These are phyloP conservation scores for Anthopleura xanthogrammica DNA, from an alignment of 92 coral and sea anemone genomes.

Conservation along the genomic window DNA sequence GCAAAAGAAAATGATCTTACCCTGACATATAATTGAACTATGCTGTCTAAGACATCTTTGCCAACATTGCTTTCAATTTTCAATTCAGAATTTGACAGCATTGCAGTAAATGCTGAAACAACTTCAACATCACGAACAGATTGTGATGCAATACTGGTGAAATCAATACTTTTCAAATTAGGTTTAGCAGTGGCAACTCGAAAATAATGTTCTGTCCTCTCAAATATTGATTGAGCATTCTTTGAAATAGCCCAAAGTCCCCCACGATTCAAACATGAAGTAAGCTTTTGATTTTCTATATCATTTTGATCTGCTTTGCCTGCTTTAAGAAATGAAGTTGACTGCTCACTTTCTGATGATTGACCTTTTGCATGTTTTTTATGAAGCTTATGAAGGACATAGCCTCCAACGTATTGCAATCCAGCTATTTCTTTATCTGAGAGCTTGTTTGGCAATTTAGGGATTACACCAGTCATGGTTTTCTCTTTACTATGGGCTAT, in stretches of 20 bases:
- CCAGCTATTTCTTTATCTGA: not conserved
- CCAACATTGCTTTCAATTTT: not conserved
- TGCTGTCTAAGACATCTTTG: not conserved
- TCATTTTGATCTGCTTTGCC: not conserved
- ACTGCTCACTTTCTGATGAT: not conserved
- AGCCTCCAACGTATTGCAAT: not conserved
- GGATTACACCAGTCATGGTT: not conserved
- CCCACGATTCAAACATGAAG: not conserved
- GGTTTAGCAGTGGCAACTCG: not conserved
- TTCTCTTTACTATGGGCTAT: not conserved
- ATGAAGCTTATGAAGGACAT: not conserved
- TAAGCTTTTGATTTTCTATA: not conserved
- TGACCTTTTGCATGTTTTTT: no score
- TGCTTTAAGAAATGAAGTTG: not conserved
- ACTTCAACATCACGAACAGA: not conserved
- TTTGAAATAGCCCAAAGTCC: not conserved
- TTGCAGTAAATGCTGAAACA: not conserved
- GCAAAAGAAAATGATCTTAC: not conserved
- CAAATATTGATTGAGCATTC: not conserved
- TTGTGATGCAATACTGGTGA: not conserved
- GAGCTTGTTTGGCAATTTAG: not conserved
- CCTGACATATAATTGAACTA: not conserved
- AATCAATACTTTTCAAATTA: not conserved
- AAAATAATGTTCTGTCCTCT: not conserved
- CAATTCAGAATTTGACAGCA: not conserved